A percentile compares a stretch with the other conserved stretches of the same genome.
Conservation (phyloP, 2,113 vertebrate genomes). For the Haemorhous mexicanus region DNA sequence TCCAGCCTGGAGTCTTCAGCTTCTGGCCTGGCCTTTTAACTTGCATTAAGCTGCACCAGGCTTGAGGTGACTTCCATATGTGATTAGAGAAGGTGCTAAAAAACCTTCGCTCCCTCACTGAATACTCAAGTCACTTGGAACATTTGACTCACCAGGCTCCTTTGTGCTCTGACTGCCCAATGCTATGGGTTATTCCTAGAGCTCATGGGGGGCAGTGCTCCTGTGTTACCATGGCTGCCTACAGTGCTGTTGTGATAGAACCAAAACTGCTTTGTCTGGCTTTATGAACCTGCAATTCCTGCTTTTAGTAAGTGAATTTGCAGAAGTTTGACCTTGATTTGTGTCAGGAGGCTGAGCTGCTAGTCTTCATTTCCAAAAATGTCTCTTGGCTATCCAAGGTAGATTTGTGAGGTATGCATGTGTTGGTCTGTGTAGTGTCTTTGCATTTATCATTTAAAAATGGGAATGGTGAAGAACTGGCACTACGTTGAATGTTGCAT, state of each 20-base stretch:
- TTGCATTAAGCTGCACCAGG: background rate
- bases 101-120: background rate
- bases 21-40: background rate
- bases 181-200: accelerated
- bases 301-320: accelerated
- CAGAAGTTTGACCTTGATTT: background rate
- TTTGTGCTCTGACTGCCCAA: background rate
- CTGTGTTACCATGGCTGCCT: background rate
- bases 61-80: background rate
- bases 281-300: background rate
- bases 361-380: background rate
- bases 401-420: background rate
- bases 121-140: background rate
- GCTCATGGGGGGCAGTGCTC: background rate
- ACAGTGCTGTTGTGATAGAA: background rate
- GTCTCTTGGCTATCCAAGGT: background rate
- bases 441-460: background rate
- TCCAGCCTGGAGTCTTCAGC: background rate
- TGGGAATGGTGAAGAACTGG: background rate
- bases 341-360: background rate
- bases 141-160: background rate
- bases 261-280: background rate
- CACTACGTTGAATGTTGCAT: background rate
- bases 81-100: background rate
- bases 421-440: accelerated